Evolutionary conservation across 2,113 vertebrate species (phyloP), one percentile per base, ranked within the genome.

Genomic region (Muscicapa adusta): DNA sequence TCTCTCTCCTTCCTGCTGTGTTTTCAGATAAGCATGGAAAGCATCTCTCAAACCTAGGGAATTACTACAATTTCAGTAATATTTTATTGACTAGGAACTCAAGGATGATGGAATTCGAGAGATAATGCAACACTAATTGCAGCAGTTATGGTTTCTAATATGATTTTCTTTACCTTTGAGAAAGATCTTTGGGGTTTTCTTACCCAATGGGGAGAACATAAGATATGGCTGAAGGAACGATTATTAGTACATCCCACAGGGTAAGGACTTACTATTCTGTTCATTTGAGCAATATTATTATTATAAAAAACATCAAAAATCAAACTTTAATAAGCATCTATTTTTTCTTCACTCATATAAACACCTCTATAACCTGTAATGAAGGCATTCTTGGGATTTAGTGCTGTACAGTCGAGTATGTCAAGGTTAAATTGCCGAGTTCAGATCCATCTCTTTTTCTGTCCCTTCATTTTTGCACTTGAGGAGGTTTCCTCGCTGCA

Each of bases 21-120:
- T 47, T 88, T 83, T 91, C 84, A 79, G 50, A 76, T 36, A 82
- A 91, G 42, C 47, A n/a, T 58, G 50, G 50, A 78, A 89, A 94
- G 28, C 31, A 54, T 63, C 54, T 82, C 25, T 70, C 77, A 91
- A 63, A 89, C 33, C 28, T 10, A 47, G 62, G 38, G 42, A 61
- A 66, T 75, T 85, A 12, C 17, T 73, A 8, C n/a, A 34, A 57
- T 73, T 89, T 54, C 43, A 73, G 33, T 58, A 36, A 78, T 16
- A 48, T 38, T 87, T 61, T 28, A 3, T 58, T 62, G 23, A 76
- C 12, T n/a, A 51, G 71, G 9, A 81, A 14, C 31, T 91, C 57
- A 75, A 65, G 29, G 22, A 72, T n/a, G 26, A 10, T 20, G 8
- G 24, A 60, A 60, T 60, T 24, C 28, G 38, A 40, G 70, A 45